Percentiles rank a stretch among this genome's conserved stretches.
Evolutionary conservation across 2,113 vertebrate genomes (phyloP).

Genomic region (Pterocles burchelli): DNA sequence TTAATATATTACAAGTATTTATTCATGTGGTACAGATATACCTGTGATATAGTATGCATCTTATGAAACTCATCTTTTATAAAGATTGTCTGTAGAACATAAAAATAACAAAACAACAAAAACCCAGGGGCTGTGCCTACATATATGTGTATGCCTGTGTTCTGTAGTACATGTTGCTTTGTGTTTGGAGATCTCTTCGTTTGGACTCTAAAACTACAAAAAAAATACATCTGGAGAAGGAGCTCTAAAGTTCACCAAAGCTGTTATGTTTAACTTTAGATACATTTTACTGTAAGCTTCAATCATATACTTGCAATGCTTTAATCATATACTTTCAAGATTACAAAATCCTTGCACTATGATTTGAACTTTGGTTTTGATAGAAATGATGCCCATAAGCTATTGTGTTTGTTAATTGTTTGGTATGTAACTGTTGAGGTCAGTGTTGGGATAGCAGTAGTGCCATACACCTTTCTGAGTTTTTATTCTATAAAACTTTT

Average conservation of each 20-base stretch:
- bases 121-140: neutral
- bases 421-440: neutral
- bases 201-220: neutral
- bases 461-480: neutral
- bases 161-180: neutral
- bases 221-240: neutral
- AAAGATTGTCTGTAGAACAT: constrained; percentile 24
- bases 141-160: neutral
- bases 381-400: neutral
- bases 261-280: neutral
- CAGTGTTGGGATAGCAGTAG: neutral
- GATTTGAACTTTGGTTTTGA: neutral
- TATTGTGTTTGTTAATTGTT: neutral
- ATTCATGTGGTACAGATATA: constrained; percentile 18
- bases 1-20: constrained; percentile 16
- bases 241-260: neutral
- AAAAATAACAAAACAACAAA: neutral
- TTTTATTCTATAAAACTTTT: neutral
- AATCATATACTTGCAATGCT: neutral
- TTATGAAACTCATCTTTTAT: constrained; percentile 50
- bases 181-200: neutral
- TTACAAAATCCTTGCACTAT: neutral
- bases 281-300: neutral
- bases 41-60: constrained; percentile 19
- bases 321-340: neutral